A percentile compares a stretch with the other conserved stretches of the same genome.
phyloP scores from a whole-genome alignment of 2,888 invertebrate genomes.

The Hetaerina titia region DNA sequence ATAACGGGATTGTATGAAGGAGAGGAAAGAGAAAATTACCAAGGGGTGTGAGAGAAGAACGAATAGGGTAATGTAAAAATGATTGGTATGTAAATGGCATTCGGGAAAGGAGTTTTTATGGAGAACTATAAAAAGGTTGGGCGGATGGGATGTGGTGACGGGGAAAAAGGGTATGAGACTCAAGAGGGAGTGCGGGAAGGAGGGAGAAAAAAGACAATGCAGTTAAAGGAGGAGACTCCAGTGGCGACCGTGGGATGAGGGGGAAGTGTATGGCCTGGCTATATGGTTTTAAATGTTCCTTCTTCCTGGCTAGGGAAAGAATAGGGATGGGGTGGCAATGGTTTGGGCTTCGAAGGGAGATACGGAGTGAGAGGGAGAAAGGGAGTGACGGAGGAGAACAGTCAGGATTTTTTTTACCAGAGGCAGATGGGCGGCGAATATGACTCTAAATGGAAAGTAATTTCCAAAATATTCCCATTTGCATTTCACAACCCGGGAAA shows the following conservation, averaged over 20 bases:
- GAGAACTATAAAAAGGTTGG: constrained; percentile 22
- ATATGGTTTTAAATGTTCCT: constrained; percentile 5
- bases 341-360: background rate
- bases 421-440: background rate
- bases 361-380: background rate
- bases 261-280: background rate
- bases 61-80: constrained; percentile 48
- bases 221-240: constrained; percentile 18
- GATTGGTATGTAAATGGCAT: constrained; percentile 62
- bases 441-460: constrained; percentile 57
- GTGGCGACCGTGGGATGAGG: background rate
- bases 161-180: background rate
- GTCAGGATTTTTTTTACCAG: background rate
- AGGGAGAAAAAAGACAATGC: background rate
- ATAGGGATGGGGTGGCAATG: background rate
- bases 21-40: constrained; percentile 38
- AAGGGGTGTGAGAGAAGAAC: background rate
- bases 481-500: background rate
- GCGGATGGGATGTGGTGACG: constrained; percentile 8
- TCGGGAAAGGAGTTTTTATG: constrained; percentile 45
- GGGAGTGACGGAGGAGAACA: background rate
- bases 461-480: constrained; percentile 58
- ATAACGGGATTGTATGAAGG: background rate
- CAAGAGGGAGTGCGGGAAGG: background rate
- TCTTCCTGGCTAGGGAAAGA: background rate